These are phyloP conservation scores for Parnassius glacialis DNA, from an alignment of 2,888 invertebrate species.

Conservation along the genomic window DNA sequence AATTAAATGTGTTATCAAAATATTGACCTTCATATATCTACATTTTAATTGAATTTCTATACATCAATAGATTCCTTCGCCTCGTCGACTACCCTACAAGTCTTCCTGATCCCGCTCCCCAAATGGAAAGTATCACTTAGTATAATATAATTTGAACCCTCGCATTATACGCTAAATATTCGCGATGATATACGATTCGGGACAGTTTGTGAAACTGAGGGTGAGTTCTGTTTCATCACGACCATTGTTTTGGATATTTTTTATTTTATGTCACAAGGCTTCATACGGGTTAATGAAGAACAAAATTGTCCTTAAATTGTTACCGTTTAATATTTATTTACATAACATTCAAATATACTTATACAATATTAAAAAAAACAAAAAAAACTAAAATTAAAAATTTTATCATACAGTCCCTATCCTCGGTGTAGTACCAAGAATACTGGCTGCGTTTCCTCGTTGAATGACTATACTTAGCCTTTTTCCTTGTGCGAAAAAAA, in stretches of 20 bases:
- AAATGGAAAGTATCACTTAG: constrained; percentile 71
- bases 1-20: too few relatives aligned
- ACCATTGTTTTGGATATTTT: constrained; percentile 27
- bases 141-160: constrained; percentile 67
- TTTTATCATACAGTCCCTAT: too few relatives aligned
- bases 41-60: constrained; percentile 11
- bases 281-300: neutral
- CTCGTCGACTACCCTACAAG: neutral
- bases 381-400: too few relatives aligned
- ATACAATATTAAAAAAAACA: too few relatives aligned
- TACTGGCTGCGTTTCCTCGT: too few relatives aligned
- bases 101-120: constrained; percentile 30
- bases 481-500: too few relatives aligned
- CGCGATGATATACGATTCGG: constrained; percentile 41
- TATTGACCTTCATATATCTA: too few relatives aligned
- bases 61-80: constrained; percentile 2
- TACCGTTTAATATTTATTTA: too few relatives aligned
- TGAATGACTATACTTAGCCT: too few relatives aligned
- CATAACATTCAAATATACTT: too few relatives aligned
- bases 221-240: constrained; percentile 24
- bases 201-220: constrained; percentile 32
- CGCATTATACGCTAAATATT: constrained; percentile 41
- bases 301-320: too few relatives aligned
- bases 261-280: constrained; percentile 5
- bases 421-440: too few relatives aligned